These are phyloP conservation scores for Phaethornis superciliosus DNA, from an alignment of 2,113 vertebrate species.

Conservation along the genomic window DNA sequence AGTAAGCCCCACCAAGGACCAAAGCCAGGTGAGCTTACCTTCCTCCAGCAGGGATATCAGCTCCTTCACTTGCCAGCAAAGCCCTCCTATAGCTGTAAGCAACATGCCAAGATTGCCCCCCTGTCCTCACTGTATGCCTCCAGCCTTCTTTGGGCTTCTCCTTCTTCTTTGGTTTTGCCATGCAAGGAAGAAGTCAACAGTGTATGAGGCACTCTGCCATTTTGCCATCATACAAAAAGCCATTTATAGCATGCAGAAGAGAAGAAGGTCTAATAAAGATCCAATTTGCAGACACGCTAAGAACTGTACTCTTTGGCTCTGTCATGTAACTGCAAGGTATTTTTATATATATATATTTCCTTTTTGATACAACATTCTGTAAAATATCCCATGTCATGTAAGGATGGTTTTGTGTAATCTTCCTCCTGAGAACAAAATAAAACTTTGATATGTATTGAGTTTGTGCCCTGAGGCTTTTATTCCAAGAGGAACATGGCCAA, in stretches of 20 bases:
- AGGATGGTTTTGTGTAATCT: conserved; percentile 18
- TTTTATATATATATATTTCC: conserved; percentile 21
- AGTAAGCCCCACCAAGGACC: not conserved
- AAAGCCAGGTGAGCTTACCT: not conserved
- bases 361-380: conserved; percentile 66
- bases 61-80: not conserved
- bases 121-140: not conserved
- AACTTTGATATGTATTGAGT: conserved; percentile 43
- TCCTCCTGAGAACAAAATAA: conserved; percentile 67
- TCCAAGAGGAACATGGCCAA: not conserved
- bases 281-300: not conserved
- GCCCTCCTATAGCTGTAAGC: not conserved
- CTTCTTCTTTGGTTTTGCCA: not conserved
- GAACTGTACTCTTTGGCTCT: conserved; percentile 35
- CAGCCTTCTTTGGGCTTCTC: not conserved
- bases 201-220: not conserved
- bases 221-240: not conserved
- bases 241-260: not conserved
- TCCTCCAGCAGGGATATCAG: not conserved
- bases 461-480: not conserved
- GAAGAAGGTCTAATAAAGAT: not conserved
- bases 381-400: not conserved
- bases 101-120: not conserved
- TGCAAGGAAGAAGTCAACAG: not conserved
- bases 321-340: conserved; percentile 16